Percentiles rank a stretch among this genome's conserved stretches.
Conservation (phyloP, 2,888 invertebrate genomes). For the Adela reaumurella region DNA sequence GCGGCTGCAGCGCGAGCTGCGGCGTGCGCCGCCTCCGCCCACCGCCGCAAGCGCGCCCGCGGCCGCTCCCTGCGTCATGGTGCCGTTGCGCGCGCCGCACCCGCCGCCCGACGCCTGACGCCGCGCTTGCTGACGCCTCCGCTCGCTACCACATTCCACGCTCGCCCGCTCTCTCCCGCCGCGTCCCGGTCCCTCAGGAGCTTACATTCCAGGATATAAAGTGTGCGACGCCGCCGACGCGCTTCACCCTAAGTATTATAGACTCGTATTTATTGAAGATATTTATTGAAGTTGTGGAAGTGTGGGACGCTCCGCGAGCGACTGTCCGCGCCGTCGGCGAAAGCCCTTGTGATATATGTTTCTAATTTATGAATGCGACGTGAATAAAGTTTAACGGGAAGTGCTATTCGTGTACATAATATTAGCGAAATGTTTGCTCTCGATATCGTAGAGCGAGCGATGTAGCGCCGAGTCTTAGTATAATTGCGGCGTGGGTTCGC, state of each 20-base stretch:
- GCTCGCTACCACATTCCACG: conserved; percentile 14
- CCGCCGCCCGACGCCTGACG: conserved; percentile 7
- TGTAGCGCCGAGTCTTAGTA: not conserved
- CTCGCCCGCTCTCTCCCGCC: conserved; percentile 21
- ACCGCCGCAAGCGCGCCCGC: conserved; percentile 11
- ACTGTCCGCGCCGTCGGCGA: conserved; percentile 14
- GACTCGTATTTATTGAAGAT: conserved; percentile 47
- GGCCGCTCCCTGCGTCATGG: conserved; percentile 8
- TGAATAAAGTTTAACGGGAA: not conserved
- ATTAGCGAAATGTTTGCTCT: not conserved
- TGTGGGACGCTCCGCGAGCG: conserved; percentile 27
- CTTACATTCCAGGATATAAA: conserved; percentile 46
- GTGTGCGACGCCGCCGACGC: conserved; percentile 31
- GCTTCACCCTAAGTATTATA: conserved; percentile 45
- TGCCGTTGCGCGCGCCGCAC: conserved; percentile 11
- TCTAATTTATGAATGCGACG: not conserved
- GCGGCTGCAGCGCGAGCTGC: conserved; percentile 15
- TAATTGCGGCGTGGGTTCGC: conserved; percentile 10
- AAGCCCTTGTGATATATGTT: not conserved
- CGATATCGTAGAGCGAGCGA: not conserved
- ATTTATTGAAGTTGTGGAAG: too few species aligned
- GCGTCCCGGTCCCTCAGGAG: conserved; percentile 22
- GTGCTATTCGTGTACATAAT: not conserved
- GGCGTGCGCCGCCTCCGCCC: conserved; percentile 8
- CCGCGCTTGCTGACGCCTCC: conserved; percentile 16